These are phyloP conservation scores for Paracyclopina nana DNA, from an alignment of 1,140 invertebrate genomes.

Conservation along the genomic window DNA sequence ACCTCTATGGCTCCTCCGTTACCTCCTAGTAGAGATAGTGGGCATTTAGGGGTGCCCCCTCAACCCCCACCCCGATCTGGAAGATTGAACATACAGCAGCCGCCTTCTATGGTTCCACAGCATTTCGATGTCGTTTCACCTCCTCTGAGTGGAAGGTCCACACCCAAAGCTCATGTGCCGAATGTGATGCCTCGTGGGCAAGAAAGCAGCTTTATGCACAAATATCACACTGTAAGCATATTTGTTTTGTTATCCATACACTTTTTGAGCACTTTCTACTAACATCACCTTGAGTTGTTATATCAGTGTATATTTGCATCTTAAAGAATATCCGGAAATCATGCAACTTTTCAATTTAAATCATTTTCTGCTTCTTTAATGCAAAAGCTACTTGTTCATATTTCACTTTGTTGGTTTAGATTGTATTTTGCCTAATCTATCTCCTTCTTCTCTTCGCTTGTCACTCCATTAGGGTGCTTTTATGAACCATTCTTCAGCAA, in stretches of 20 bases:
- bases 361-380: too few relatives aligned
- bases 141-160: conserved; percentile 14
- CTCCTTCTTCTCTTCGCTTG: too few relatives aligned
- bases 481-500: too few relatives aligned
- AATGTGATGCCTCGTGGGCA: not conserved
- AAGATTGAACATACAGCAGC: too few relatives aligned
- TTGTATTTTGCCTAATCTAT: too few relatives aligned
- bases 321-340: too few relatives aligned
- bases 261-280: not conserved
- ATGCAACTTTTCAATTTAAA: too few relatives aligned
- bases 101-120: conserved; percentile 18
- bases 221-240: conserved; percentile 17
- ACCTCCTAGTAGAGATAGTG: conserved; percentile 8
- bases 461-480: too few relatives aligned
- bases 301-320: not conserved
- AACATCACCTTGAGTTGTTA: not conserved
- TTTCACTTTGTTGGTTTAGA: too few relatives aligned
- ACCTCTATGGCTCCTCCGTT: too few relatives aligned
- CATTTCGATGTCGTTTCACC: conserved; percentile 18
- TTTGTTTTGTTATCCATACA: not conserved
- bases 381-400: too few relatives aligned
- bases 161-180: conserved; percentile 9
- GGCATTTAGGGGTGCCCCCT: conserved; percentile 25
- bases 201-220: conserved; percentile 1
- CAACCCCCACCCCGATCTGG: conserved; percentile 19